Conservation (phyloP, 2,113 vertebrate genomes). For the Peromyscus californicus region DNA sequence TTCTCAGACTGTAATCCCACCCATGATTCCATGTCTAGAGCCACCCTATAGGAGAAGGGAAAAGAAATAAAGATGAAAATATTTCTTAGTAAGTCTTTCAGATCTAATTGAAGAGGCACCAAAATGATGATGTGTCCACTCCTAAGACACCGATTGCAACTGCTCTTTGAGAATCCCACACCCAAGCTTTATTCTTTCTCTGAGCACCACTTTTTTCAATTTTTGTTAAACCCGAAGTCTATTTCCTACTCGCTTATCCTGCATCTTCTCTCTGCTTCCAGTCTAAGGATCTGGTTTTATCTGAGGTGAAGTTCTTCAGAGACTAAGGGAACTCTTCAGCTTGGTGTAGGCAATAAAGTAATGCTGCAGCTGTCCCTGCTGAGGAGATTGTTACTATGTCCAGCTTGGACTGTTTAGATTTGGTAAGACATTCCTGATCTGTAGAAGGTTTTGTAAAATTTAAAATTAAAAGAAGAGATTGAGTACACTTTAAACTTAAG, state of each 20-base stretch:
- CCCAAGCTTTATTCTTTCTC: background rate
- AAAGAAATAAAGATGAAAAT: background rate
- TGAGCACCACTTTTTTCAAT: background rate
- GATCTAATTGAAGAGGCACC: background rate
- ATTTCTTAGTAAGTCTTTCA: background rate
- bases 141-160: background rate
- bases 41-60: background rate
- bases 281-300: background rate
- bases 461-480: background rate
- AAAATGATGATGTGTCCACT: background rate
- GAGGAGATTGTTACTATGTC: background rate
- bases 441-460: background rate
- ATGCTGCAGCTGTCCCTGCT: background rate
- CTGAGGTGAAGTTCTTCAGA: background rate
- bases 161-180: background rate
- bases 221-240: background rate
- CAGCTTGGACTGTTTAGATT: background rate
- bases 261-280: background rate
- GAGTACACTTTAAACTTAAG: background rate
- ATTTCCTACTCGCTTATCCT: too few species aligned
- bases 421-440: background rate
- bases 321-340: background rate
- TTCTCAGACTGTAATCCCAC: background rate
- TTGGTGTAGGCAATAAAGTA: background rate
- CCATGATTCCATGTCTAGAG: background rate